Evolutionary conservation across 2,797 vertebrate species (phyloP), one percentile per base, ranked within the genome.

Genomic region (Choloepus didactylus): DNA sequence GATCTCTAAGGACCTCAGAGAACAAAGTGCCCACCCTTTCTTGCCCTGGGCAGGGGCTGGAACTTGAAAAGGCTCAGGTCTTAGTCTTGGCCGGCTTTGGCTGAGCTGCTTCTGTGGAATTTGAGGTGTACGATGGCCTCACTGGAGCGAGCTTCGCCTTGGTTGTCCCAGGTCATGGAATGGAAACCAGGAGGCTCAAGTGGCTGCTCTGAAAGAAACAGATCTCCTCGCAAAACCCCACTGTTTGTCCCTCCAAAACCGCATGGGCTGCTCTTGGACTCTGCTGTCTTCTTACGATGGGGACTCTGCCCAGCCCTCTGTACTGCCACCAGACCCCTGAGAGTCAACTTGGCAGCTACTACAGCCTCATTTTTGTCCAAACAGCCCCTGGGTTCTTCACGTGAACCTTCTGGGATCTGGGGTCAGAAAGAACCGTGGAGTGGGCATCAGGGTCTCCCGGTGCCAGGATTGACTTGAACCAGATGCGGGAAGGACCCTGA

Each of bases 151-250:
- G 80, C 81, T 96, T 81, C 64, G 46, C 92, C 72, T 84, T 44
- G 62, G 77, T 51, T 84, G 84, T 41, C 81, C 86, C 69, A 38
- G 12, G 62, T 91, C 80, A 19, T 84, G 80, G 87, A 79, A 90
- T 66, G 77, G 70, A 81, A 95, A 85, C 31, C 5, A 1, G 31
- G 75, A 90, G 67, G 10, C 90, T 41, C 2, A 2, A 16, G 6
- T 75, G 62, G 29, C 92, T 69, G 49, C 73, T 88, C 23, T 59
- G 77, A 81, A 96, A 93, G 91, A 93, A 88, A 82, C 60, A 21
- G 38, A 23, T 92, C 54, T 59, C n/a, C 67, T 86, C 35, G 90
- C 72, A 96, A 86, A 92, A 9, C 11, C 67, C 46, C 9, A 5
- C 4, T 18, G 9, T 77, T 73, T 92, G 59, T 84, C 51, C 79